Base-by-base conservation (phyloP, 2,797 vertebrate species). In the Falco novaeseelandiae region DNA sequence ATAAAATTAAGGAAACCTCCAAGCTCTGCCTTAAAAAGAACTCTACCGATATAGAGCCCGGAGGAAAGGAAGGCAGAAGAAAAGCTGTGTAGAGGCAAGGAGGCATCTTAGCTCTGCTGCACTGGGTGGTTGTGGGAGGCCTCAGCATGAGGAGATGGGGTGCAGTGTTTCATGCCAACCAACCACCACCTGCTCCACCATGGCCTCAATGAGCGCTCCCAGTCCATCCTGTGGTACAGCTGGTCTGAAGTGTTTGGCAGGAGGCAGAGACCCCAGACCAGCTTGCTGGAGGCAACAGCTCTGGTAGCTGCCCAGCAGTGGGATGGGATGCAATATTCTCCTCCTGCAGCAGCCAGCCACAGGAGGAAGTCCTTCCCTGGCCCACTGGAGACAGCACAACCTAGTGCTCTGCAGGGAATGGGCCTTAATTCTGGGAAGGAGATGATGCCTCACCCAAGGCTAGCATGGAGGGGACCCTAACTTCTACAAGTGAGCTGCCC, bases 121-220 rank as follows among this genome's bases (percentile, higher is more conserved):
- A 4, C 38, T 54, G 32, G 9, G 51, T 46, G 23, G 51, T 51
- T 18, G 11, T 83, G 52, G 51, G 61, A 82, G 4, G 34, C 65
- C 44, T 73, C 5, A 4, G 34, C 0, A 0, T 17, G 12, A 71
- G 46, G 29, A 84, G 32, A 36, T 30, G n/a, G 27, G n/a, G 54
- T 76, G 26, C 54, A 72, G 19, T 34, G 4, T 73, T 94, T 80
- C 27, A 19, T 16, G 34, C 22, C 40, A 73, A 77, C 46, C 38
- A 48, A 91, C 8, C 16, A 20, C 10, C 14, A 16, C 14, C 30
- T 83, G 52, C 44, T 71, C 52, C 29, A 62, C 44, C 44, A 20
- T 1, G 14, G 30, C 61, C 36, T 87, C 6, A 1, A 1, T 46
- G 42, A 78, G 51, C 42, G 23, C 32, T 91, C 46, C 25, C 25